These are phyloP conservation scores for Oreotrochilus melanogaster DNA, from an alignment of 2,113 vertebrate genomes.

Conservation along the genomic window DNA sequence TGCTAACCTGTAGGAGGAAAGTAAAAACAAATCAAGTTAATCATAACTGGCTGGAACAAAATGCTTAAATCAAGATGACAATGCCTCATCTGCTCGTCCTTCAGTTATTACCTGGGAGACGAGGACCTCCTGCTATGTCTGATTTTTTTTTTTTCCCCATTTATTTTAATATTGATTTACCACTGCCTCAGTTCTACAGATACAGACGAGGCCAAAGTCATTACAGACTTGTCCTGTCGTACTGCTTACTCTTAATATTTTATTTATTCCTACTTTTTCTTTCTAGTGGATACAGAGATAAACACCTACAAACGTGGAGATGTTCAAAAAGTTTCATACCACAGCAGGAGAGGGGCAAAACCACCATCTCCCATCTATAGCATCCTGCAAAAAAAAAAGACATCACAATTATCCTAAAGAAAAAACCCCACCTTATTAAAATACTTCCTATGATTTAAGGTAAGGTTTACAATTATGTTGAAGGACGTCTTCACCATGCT, in stretches of 20 bases:
- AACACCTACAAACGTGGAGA: neutral
- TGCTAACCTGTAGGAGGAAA: constrained; percentile 74
- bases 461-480: neutral
- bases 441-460: neutral
- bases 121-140: constrained; percentile 67
- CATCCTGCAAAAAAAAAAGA: neutral
- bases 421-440: neutral
- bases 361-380: neutral
- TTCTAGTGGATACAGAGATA: neutral
- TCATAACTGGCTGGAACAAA: constrained; percentile 80
- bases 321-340: neutral
- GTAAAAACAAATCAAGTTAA: constrained; percentile 83
- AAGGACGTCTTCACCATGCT: neutral
- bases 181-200: constrained; percentile 15
- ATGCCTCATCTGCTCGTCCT: constrained; percentile 76
- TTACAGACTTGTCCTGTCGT: constrained; percentile 11
- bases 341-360: neutral
- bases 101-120: constrained; percentile 80
- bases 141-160: constrained; percentile 2
- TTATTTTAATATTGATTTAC: constrained; percentile 70
- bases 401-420: neutral
- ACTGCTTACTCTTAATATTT: constrained; percentile 48
- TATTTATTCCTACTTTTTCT: constrained; percentile 43
- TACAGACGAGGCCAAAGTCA: neutral
- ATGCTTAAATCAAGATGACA: constrained; percentile 76